Evolutionary conservation across 2,797 vertebrate genomes (phyloP).

Genomic region (Coendou prehensilis): DNA sequence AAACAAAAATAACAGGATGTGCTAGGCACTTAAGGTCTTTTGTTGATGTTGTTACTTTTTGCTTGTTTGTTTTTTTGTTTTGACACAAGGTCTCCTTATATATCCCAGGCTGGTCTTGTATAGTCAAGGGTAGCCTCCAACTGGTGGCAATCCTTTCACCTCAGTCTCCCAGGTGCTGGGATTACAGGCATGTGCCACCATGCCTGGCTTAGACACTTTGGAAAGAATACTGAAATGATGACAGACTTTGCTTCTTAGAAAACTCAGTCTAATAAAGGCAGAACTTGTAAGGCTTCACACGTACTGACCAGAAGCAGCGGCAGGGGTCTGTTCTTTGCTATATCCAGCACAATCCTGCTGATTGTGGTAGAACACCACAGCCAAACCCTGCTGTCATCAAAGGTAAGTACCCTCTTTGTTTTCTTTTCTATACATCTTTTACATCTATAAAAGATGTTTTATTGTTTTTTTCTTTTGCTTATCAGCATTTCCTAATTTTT

Average conservation of each 20-base stretch:
- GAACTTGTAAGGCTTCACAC: background rate
- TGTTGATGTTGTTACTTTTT: background rate
- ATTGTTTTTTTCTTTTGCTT: background rate
- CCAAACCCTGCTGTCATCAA: background rate
- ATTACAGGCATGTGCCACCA: background rate
- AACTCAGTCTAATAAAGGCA: background rate
- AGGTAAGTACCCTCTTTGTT: background rate
- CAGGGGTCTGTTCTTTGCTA: background rate
- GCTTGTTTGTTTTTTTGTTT: background rate
- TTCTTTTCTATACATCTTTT: background rate
- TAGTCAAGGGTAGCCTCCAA: background rate
- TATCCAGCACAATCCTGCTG: background rate
- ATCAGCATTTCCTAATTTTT: background rate
- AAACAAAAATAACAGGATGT: background rate
- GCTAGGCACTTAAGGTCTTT: background rate
- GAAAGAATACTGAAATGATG: background rate
- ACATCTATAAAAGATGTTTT: background rate
- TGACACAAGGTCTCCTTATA: background rate
- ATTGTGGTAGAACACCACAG: background rate
- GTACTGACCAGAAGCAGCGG: accelerated
- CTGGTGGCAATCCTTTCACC: background rate
- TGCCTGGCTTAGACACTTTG: background rate
- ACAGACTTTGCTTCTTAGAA: background rate
- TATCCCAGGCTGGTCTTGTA: background rate
- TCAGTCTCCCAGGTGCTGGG: background rate